Conservation (phyloP, 2,113 vertebrate genomes). For the Phyllostomus discolor region DNA sequence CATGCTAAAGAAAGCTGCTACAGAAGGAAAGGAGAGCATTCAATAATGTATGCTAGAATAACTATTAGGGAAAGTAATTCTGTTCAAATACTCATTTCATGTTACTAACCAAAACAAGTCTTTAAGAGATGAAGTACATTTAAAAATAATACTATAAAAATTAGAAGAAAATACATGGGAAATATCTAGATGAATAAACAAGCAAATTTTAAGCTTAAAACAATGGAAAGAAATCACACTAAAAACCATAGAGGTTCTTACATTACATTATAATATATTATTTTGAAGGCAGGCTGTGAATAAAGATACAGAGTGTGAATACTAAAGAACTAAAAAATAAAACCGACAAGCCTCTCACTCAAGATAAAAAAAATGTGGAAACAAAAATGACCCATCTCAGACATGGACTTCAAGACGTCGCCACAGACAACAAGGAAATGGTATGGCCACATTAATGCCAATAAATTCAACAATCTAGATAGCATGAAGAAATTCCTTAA, state of each 20-base stretch:
- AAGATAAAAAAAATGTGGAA: neutral
- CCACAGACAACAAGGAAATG: neutral
- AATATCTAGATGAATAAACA: neutral
- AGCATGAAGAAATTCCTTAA: neutral
- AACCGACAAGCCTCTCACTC: neutral
- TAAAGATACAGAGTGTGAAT: neutral
- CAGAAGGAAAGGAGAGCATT: neutral
- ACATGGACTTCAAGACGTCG: neutral
- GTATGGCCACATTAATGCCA: neutral
- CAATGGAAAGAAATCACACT: neutral
- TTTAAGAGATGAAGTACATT: neutral
- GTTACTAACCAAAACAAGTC: neutral
- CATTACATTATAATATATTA: neutral
- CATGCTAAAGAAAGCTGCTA: neutral
- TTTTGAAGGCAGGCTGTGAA: neutral
- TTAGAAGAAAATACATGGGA: conserved; percentile 16
- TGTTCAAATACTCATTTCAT: conserved; percentile 10
- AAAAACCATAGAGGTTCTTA: neutral
- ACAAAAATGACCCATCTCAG: neutral
- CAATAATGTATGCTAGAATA: neutral
- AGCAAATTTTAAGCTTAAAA: neutral
- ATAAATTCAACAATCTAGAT: neutral
- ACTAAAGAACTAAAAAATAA: neutral
- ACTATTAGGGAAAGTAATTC: neutral
- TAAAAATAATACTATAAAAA: neutral